Conservation (phyloP, 2,797 vertebrate species). For the Syngnathus acus region DNA sequence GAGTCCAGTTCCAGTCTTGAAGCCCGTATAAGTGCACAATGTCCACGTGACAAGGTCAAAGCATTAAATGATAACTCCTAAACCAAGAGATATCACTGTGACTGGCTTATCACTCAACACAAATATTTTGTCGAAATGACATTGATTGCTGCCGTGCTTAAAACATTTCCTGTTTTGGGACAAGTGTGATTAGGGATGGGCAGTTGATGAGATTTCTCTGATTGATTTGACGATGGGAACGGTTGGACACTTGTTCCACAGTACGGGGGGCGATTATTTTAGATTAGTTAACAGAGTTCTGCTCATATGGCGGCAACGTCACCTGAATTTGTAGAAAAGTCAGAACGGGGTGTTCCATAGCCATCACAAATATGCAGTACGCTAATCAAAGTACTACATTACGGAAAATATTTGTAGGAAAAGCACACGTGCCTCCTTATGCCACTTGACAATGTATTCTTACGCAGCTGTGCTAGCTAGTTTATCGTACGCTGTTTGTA, state of each 20-base stretch:
- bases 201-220: background rate
- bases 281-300: no score
- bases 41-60: background rate
- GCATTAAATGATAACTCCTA: background rate
- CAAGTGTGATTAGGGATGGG: background rate
- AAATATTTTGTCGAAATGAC: background rate
- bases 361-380: background rate
- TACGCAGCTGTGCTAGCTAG: background rate
- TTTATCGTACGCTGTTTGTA: background rate
- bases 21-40: conserved; percentile 7
- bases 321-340: background rate
- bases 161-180: background rate
- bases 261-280: no score
- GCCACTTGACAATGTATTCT: background rate
- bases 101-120: background rate
- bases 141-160: background rate
- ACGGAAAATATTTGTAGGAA: no score
- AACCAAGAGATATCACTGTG: background rate
- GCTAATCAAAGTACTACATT: no score
- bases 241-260: background rate
- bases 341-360: no score
- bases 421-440: background rate
- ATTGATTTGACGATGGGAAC: background rate
- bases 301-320: background rate
- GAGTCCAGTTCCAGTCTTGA: conserved; percentile 59